Evolutionary conservation across 2,888 invertebrate species (phyloP).

Genomic region (Craniophora ligustri): DNA sequence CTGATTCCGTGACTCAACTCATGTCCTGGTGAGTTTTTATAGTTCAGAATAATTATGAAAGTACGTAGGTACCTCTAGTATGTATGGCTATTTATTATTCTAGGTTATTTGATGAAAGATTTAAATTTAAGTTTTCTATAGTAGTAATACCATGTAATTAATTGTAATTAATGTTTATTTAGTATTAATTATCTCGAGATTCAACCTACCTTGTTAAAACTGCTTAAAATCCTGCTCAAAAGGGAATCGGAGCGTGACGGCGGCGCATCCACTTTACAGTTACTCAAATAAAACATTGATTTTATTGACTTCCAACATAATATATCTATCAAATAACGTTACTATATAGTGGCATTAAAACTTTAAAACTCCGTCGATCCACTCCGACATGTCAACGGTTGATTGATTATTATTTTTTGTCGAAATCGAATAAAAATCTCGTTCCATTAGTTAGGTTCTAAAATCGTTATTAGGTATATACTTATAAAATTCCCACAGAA

Average conservation of each 20-base stretch:
- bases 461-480: slow-evolving; percentile 61
- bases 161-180: slow-evolving; percentile 45
- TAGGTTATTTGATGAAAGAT: slow-evolving; percentile 12
- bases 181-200: slow-evolving; percentile 39
- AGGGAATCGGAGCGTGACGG: slow-evolving; percentile 45
- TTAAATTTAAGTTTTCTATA: slow-evolving; percentile 22
- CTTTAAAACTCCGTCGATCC: slow-evolving; percentile 25
- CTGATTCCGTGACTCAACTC: background rate
- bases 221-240: slow-evolving; percentile 36
- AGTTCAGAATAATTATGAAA: slow-evolving; percentile 3
- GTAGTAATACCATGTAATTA: slow-evolving; percentile 42
- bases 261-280: slow-evolving; percentile 30
- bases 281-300: slow-evolving; percentile 44
- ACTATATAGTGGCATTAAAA: slow-evolving; percentile 36
- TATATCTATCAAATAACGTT: slow-evolving; percentile 41
- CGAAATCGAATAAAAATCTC: slow-evolving; percentile 45
- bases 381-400: slow-evolving; percentile 41
- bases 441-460: slow-evolving; percentile 64
- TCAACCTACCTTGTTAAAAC: slow-evolving; percentile 42
- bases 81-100: slow-evolving; percentile 25
- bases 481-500: slow-evolving; percentile 61
- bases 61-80: slow-evolving; percentile 2
- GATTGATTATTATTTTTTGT: slow-evolving; percentile 50
- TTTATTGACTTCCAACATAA: slow-evolving; percentile 47
- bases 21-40: slow-evolving; percentile 11